Base-by-base conservation (phyloP, 2,113 vertebrate genomes). In the Pyrgilauda ruficollis region DNA sequence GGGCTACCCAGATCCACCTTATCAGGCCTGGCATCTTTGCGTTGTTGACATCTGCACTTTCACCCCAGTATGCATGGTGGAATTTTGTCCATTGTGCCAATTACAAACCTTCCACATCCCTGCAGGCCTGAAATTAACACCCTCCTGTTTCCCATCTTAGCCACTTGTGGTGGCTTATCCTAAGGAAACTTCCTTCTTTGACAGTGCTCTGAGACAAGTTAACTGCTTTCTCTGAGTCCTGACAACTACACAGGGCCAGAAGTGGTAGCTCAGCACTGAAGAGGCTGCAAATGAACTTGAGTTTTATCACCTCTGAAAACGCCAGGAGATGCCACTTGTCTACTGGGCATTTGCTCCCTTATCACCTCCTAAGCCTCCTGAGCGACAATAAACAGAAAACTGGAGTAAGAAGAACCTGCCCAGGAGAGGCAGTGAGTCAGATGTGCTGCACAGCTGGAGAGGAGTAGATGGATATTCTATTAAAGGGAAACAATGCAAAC, bases 391-490 rank as follows among this genome's bases (percentile, higher is more conserved):
- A 73, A n/a, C 7, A n/a, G 56, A 81, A 82, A 74, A 73, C 20
- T 84, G 75, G 44, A 64, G 28, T 68, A 76, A 80, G 52, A 64
- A 79, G 46, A 62, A n/a, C 37, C 41, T 87, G 50, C 79, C 72
- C 13, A 44, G 70, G 73, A 84, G 58, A 77, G 66, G 68, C 90
- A 69, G 37, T 6, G 20, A 52, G 55, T 76, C 95, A 97, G 96
- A 90, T 93, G 94, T 93, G 59, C 58, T 59, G 73, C 76, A 84
- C 96, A 96, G 89, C 96, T 97, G 96, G 84, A 91, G 58, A 74
- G 72, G 68, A 92, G 58, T 87, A 87, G 78, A 64, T 82, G 49
- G 73, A 76, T 95, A 88, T 92, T 84, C 87, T 94, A 2, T 91
- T 82, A 89, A 94, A 84, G 44, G 89, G 52, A 81, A 83, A 53